phyloP scores from a whole-genome alignment of 2,888 invertebrate genomes.

The Synanthedon andrenaeformis region DNA sequence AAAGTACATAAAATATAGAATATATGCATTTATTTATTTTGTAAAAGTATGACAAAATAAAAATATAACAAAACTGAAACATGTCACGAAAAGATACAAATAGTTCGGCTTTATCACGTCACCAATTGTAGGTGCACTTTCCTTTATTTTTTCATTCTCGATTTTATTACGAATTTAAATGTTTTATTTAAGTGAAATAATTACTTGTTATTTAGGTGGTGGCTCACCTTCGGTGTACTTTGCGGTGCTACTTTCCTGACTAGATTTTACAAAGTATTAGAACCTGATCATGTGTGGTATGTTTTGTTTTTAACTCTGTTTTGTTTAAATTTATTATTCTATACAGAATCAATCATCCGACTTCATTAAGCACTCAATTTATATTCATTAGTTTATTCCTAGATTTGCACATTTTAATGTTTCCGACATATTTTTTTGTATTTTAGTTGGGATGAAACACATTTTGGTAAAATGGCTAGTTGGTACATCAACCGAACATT shows the following conservation, averaged over 20 bases:
- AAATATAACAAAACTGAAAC: not conserved
- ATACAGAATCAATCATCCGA: too few species aligned
- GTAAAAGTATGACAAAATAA: too few species aligned
- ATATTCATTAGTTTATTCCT: too few species aligned
- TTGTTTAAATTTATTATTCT: not conserved
- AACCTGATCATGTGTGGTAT: slow-evolving; percentile 96
- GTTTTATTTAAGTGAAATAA: too few species aligned
- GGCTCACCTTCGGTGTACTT: slow-evolving; percentile 75
- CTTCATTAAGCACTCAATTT: not conserved
- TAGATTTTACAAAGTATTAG: slow-evolving; percentile 88
- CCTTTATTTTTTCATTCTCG: too few species aligned
- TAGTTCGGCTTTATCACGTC: not conserved
- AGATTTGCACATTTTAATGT: not conserved
- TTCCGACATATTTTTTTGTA: slow-evolving; percentile 2
- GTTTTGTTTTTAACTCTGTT: slow-evolving; percentile 11
- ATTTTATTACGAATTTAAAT: too few species aligned
- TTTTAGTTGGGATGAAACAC: slow-evolving; percentile 96
- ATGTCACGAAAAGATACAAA: not conserved
- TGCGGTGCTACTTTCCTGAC: slow-evolving; percentile 78
- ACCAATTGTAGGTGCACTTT: not conserved
- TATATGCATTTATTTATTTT: too few species aligned
- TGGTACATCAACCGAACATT: slow-evolving; percentile 98
- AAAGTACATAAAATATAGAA: too few species aligned
- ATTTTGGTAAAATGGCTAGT: slow-evolving; percentile 98
- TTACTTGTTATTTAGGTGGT: slow-evolving; percentile 50